These are phyloP conservation scores for Sinodicranocentrus sp. DNA, from an alignment of 2,888 invertebrate genomes.

Conservation along the genomic window DNA sequence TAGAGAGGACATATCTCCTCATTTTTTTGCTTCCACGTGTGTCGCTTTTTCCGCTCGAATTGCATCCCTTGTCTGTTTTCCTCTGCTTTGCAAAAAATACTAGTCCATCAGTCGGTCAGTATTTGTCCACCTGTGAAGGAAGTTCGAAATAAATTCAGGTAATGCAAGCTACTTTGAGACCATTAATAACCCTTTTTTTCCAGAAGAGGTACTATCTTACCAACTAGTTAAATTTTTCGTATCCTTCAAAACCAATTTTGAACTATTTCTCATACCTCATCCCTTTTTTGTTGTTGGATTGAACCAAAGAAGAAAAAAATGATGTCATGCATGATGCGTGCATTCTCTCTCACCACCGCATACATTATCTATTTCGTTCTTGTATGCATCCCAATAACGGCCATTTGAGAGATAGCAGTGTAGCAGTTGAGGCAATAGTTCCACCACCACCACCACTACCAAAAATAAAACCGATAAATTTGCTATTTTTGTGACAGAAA, in stretches of 20 bases:
- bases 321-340: slow-evolving; percentile 56
- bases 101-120: slow-evolving; percentile 7
- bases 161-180: too few species aligned
- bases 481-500: slow-evolving; percentile 62
- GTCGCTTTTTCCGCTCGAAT: background rate
- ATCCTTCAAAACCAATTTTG: too few species aligned
- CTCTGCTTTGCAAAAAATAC: background rate
- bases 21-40: slow-evolving; percentile 1
- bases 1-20: background rate
- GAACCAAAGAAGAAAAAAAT: slow-evolving; percentile 11
- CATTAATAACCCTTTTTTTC: too few species aligned
- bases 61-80: background rate
- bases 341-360: slow-evolving; percentile 28
- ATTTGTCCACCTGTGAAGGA: background rate
- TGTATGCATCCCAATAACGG: too few species aligned
- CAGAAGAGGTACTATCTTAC: too few species aligned
- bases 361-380: background rate
- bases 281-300: too few species aligned
- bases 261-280: too few species aligned
- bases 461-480: slow-evolving; percentile 65
- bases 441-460: slow-evolving; percentile 4
- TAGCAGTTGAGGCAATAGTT: too few species aligned
- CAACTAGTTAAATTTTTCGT: too few species aligned
- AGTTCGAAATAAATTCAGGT: too few species aligned
- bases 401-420: too few species aligned